Evolutionary conservation across 2,113 vertebrate species (phyloP), one percentile per base, ranked within the genome.

Genomic region (Manacus vitellinus): DNA sequence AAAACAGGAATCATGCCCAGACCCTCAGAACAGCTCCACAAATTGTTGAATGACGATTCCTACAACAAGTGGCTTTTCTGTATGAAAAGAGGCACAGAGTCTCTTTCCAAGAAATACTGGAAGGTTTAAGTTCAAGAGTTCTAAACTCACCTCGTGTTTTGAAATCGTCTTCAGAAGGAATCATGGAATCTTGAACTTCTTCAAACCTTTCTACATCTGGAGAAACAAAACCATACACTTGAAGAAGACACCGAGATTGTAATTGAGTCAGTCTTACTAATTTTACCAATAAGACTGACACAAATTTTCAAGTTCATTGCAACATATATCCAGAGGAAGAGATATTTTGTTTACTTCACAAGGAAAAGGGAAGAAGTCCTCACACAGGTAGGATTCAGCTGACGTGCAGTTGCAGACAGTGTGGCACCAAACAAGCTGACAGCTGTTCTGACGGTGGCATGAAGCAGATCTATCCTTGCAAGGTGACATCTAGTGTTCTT

Each of bases 61-160:
- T 78, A 81, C 19, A 63, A 39, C 44, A 76, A 52, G 14, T 15
- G 68, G 54, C 28, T 86, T 89, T 89, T 71, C 52, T 75, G 18
- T 41, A 46, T 13, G 20, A 19, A 84, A 56, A 52, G 46, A 75
- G 88, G 49, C 20, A 91, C 8, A 37, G 47, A 66, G 68, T 75
- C 41, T 85, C 18, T 59, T 71, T 4, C 11, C 8, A 55, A 49
- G 72, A 86, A 68, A 18, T 23, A 39, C 24, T 18, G 17, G 11
- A 61, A 91, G 24, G 8, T 92, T 81, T 39, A 81, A 85, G 23
- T 51, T 92, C 47, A 71, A 91, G 72, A 76, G 13, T 52, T 68
- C 61, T 80, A 81, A 70, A 89, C 96, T 97, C 61, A 98, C 97
- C 92, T 79, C 94, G 94, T 78, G 46, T 96, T 71, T 91, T 96